Evolutionary conservation across 2,113 vertebrate genomes (phyloP), one percentile per base, ranked within the genome.

Genomic region (Tautogolabrus adspersus): DNA sequence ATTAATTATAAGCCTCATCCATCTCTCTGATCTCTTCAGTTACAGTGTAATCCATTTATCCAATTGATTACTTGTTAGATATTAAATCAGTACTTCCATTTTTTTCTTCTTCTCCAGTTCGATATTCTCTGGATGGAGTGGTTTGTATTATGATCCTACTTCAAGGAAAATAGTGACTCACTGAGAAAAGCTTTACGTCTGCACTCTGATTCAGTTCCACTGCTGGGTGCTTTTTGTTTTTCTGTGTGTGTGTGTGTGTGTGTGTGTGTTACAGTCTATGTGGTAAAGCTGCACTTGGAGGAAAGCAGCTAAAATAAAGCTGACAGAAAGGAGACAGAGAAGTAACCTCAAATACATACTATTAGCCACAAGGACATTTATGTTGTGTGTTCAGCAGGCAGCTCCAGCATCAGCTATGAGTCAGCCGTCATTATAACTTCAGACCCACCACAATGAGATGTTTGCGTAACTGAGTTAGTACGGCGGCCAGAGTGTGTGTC

Each of bases 361-460:
- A n/a, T 75, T 42, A 55, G 58, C 52, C 58, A 56, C 54, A 61
- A 12, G 38, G 42, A 75, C 44, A 59, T 49, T 54, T 63, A 10
- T 57, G 16, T 38, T 46, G 54, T 52, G 51, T 59, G 42, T 77
- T 76, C 69, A 56, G 52, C 19, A 62, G 51, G 75, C 56, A 77
- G 74, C 59, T 70, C 37, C 26, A n/a, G n/a, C 51, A 8, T 55
- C 23, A 58, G 55, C 56, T 47, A 64, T 85, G 87, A 89, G 64
- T 89, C 81, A 86, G 69, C 37, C 26, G 1, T 52, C 34, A 79
- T 75, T 80, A 84, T 73, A 72, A 78, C 42, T 72, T 40, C 59
- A 37, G 66, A 78, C 73, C 72, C 21, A 18, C 8, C 2, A 71
- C 44, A 8, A 59, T 19, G 19, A 51, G 59, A 49, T 54, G 23